A percentile compares a stretch with the other conserved stretches of the same genome.
These are phyloP conservation scores for Chironomus tepperi DNA, from an alignment of 1,140 invertebrate genomes.

Conservation along the genomic window DNA sequence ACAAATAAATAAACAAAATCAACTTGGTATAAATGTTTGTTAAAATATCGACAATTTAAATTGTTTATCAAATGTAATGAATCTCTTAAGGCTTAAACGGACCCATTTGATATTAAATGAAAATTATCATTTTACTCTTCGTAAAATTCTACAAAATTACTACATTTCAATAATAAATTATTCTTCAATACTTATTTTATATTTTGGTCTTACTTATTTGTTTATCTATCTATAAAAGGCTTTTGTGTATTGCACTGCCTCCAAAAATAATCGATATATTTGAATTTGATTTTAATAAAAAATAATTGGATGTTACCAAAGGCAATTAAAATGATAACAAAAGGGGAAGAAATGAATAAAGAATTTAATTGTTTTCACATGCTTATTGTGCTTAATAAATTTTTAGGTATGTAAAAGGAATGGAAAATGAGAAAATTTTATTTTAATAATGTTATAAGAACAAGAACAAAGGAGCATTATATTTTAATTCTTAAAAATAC, in stretches of 20 bases:
- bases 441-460: too few relatives aligned
- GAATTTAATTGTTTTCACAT: slow-evolving; percentile 17
- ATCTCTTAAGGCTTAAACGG: background rate
- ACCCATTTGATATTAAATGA: background rate
- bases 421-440: too few relatives aligned
- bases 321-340: slow-evolving; percentile 17
- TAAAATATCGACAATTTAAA: slow-evolving; percentile 2
- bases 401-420: too few relatives aligned
- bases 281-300: slow-evolving; percentile 16
- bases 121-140: background rate
- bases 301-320: slow-evolving; percentile 21
- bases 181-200: background rate
- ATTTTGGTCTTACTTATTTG: background rate
- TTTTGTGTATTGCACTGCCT: background rate
- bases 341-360: background rate
- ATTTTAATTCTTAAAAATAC: too few relatives aligned
- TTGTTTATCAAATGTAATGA: slow-evolving; percentile 9
- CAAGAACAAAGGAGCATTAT: too few relatives aligned
- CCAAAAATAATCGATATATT: background rate
- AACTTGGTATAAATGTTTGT: too few relatives aligned
- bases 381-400: background rate
- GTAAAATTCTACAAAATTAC: too few relatives aligned
- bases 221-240: background rate
- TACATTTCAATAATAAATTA: background rate
- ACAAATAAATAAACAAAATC: too few relatives aligned